phyloP scores from a whole-genome alignment of 2,888 invertebrate species.

The Erebia aethiops region DNA sequence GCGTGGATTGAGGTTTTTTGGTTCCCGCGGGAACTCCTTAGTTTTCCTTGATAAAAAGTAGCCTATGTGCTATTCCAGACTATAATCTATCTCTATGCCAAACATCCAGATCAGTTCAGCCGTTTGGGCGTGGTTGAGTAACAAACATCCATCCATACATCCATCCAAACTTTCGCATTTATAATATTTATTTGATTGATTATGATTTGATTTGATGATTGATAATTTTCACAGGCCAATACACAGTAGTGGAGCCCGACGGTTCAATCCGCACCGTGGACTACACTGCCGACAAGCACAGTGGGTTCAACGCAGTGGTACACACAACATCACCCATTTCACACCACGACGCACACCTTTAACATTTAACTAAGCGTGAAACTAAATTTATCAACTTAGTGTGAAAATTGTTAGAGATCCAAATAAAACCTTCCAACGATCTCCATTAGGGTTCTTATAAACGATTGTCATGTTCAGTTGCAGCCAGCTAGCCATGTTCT shows the following conservation, averaged over 20 bases:
- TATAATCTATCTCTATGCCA: too few relatives aligned
- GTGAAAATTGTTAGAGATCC: constrained; percentile 12
- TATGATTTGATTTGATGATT: too few relatives aligned
- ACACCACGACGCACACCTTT: constrained; percentile 64
- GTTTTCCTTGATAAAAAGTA: too few relatives aligned
- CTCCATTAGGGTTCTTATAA: constrained; percentile 10
- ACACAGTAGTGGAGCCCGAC: constrained; percentile 78
- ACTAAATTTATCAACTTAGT: not conserved
- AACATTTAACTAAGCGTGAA: constrained; percentile 17
- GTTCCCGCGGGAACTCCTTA: too few relatives aligned
- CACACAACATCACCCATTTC: constrained; percentile 75
- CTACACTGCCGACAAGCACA: constrained; percentile 79
- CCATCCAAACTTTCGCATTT: too few relatives aligned
- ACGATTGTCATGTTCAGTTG: not conserved
- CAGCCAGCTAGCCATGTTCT: too few relatives aligned
- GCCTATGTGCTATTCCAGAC: too few relatives aligned
- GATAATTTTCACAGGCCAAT: constrained; percentile 68
- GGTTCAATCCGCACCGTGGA: constrained; percentile 79
- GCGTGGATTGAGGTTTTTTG: too few relatives aligned
- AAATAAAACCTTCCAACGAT: constrained; percentile 18
- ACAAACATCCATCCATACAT: too few relatives aligned
- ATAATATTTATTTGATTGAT: too few relatives aligned
- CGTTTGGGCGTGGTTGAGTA: too few relatives aligned
- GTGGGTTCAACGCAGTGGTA: constrained; percentile 78
- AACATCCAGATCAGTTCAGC: too few relatives aligned